phyloP scores from a whole-genome alignment of 2,113 vertebrate species.

The Sinocyclocheilus rhinocerous region DNA sequence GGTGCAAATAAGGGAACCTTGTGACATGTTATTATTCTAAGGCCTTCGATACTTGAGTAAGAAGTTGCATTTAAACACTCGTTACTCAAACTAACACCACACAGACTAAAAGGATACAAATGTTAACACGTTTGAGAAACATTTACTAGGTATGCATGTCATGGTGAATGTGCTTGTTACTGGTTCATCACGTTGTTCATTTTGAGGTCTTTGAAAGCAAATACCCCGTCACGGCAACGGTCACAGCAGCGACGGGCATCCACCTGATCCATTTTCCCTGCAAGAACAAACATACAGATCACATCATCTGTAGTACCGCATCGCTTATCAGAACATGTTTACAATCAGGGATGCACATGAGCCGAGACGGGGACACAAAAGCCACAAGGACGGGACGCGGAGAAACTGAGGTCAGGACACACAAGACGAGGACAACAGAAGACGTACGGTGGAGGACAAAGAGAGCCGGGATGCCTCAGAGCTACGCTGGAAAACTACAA shows the following conservation, averaged over 20 bases:
- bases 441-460: background rate
- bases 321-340: constrained; percentile 38
- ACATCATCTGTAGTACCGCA: constrained; percentile 22
- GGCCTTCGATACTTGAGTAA: constrained; percentile 28
- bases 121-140: constrained; percentile 40
- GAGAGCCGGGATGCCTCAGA: constrained; percentile 44
- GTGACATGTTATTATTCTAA: constrained; percentile 35
- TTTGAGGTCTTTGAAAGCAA: constrained; percentile 90
- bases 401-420: background rate
- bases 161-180: constrained; percentile 30
- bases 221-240: constrained; percentile 91
- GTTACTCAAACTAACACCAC: constrained; percentile 29
- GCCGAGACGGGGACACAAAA: constrained; percentile 44
- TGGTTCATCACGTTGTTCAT: constrained; percentile 66
- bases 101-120: constrained; percentile 28
- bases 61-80: constrained; percentile 29
- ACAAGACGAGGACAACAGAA: constrained; percentile 3
- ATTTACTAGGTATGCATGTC: constrained; percentile 51
- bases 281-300: constrained; percentile 65
- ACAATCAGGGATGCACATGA: constrained; percentile 42
- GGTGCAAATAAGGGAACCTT: constrained; percentile 29
- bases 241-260: constrained; percentile 90
- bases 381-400: background rate
- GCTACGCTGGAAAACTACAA: constrained; percentile 29
- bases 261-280: constrained; percentile 93